Percentiles rank a stretch among this genome's conserved stretches.
These are phyloP conservation scores for Batillaria attramentaria DNA, from an alignment of 1,140 invertebrate genomes.

Conservation along the genomic window DNA sequence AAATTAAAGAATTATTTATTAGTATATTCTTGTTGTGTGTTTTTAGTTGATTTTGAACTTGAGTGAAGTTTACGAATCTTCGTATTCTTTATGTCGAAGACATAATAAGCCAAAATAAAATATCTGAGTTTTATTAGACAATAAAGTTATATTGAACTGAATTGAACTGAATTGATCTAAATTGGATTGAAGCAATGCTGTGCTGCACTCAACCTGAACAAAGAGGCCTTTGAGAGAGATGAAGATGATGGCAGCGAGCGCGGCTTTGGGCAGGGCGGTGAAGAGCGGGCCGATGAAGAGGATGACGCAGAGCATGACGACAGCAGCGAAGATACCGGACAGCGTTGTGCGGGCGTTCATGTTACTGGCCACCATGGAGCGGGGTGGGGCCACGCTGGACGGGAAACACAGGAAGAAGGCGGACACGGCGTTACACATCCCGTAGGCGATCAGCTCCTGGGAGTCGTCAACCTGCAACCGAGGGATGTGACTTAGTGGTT, in stretches of 20 bases:
- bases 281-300: conserved; percentile 71
- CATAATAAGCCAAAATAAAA: too few relatives aligned
- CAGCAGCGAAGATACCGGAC: conserved; percentile 69
- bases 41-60: too few relatives aligned
- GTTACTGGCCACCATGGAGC: conserved; percentile 78
- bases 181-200: too few relatives aligned
- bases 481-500: too few relatives aligned
- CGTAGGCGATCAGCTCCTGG: conserved; percentile 75
- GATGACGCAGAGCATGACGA: conserved; percentile 73
- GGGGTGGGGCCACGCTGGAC: conserved; percentile 85
- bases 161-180: too few relatives aligned
- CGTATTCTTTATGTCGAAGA: too few relatives aligned
- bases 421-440: conserved; percentile 71
- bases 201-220: too few relatives aligned
- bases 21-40: too few relatives aligned
- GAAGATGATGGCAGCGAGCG: conserved; percentile 67
- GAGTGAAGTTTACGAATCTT: too few relatives aligned
- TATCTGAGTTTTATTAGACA: too few relatives aligned
- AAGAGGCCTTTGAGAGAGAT: conserved; percentile 63
- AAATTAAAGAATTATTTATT: too few relatives aligned
- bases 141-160: too few relatives aligned
- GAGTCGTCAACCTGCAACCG: conserved; percentile 73
- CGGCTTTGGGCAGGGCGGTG: conserved; percentile 69
- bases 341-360: conserved; percentile 64
- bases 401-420: conserved; percentile 75